Percentiles rank a stretch among this genome's conserved stretches.
These are phyloP conservation scores for Jordanella pulchra DNA, from an alignment of 2,797 vertebrate genomes.

Conservation along the genomic window DNA sequence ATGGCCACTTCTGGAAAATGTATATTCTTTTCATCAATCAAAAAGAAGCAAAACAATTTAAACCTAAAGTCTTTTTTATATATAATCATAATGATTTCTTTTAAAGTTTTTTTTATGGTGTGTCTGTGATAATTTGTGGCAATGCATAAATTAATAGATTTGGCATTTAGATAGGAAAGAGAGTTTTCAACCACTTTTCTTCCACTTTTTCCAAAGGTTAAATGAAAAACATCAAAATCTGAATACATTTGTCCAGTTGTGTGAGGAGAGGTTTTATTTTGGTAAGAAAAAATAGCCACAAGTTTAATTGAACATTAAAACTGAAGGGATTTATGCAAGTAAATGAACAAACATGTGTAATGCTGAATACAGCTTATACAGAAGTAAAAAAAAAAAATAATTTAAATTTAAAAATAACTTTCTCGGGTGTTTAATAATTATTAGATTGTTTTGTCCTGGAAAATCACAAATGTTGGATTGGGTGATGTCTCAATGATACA, in stretches of 20 bases:
- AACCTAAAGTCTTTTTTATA: conserved; percentile 35
- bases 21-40: conserved; percentile 57
- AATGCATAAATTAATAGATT: conserved; percentile 1
- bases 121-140: neutral
- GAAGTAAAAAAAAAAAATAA: neutral
- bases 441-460: neutral
- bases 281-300: neutral
- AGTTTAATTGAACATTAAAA: neutral
- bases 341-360: neutral
- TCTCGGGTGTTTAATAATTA: neutral
- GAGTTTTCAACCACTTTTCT: neutral
- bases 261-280: neutral
- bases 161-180: neutral
- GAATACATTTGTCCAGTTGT: neutral
- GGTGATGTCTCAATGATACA: neutral
- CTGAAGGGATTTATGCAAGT: neutral
- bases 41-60: conserved; percentile 30
- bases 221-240: neutral
- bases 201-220: neutral
- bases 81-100: conserved; percentile 39
- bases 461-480: neutral
- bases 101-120: conserved; percentile 10
- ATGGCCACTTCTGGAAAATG: conserved; percentile 56
- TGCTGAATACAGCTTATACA: too few species aligned
- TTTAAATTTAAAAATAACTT: too few species aligned